Conservation (phyloP, 2,797 vertebrate genomes). For the Propithecus perrieri region DNA sequence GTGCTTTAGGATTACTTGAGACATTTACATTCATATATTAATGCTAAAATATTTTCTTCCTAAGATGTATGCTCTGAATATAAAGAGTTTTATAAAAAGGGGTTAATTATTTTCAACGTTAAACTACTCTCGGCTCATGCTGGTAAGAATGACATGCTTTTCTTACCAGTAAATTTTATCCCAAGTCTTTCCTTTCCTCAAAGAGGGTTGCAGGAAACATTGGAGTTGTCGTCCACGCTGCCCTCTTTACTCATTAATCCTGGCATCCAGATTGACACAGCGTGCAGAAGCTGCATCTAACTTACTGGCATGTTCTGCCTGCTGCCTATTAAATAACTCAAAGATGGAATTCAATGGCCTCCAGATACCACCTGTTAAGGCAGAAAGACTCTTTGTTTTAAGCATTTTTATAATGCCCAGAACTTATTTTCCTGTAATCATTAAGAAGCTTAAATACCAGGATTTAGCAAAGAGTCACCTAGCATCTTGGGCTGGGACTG, state of each 20-base stretch:
- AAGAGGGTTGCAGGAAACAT: background rate
- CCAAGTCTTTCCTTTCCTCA: background rate
- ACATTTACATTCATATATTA: background rate
- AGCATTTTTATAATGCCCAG: background rate
- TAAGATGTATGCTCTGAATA: background rate
- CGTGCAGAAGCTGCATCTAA: background rate
- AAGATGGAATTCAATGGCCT: background rate
- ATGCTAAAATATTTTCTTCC: background rate
- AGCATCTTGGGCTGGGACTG: background rate
- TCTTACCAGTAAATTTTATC: background rate
- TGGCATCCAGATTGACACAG: background rate
- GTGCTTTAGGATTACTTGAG: background rate
- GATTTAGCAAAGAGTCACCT: background rate
- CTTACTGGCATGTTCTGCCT: background rate
- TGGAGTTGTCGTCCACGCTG: background rate
- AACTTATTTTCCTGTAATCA: background rate
- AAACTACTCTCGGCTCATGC: background rate
- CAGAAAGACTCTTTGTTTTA: background rate
- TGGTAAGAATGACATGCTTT: background rate
- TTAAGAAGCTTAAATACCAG: background rate
- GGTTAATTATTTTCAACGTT: background rate
- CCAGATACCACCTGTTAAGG: background rate
- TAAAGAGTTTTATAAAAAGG: conserved; percentile 28
- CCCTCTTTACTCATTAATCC: background rate
- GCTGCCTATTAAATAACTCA: background rate